These are phyloP conservation scores for Stratiomys singularior DNA, from an alignment of 2,888 invertebrate genomes.

Conservation along the genomic window DNA sequence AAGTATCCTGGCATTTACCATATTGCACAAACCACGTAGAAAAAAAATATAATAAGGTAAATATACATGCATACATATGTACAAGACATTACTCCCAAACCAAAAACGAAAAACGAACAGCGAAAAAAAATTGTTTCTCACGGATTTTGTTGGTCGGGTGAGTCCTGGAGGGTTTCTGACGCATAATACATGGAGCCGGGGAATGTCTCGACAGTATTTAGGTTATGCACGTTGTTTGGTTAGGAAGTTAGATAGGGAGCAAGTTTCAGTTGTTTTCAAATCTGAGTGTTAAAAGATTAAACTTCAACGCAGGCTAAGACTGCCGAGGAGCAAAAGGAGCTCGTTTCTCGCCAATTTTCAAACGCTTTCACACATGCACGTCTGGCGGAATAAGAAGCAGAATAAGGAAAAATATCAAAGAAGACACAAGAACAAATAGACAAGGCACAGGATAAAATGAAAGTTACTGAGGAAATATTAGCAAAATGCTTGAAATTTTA, in stretches of 20 bases:
- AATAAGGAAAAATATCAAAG: neutral
- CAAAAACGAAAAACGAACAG: neutral
- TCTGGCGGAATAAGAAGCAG: neutral
- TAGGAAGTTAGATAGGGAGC: conserved; percentile 5
- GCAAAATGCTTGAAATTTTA: conserved; percentile 30
- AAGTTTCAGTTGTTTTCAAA: conserved; percentile 16
- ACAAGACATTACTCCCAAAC: neutral
- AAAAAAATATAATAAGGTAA: conserved; percentile 3
- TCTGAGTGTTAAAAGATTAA: conserved; percentile 37
- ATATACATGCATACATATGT: neutral
- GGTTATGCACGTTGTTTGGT: neutral
- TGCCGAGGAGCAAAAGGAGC: too few species aligned
- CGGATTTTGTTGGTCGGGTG: too few species aligned
- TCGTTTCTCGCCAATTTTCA: neutral
- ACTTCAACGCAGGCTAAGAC: neutral
- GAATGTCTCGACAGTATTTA: neutral
- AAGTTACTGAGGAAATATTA: conserved; percentile 11
- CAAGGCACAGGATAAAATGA: neutral
- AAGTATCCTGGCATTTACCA: conserved; percentile 2
- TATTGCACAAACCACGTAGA: neutral
- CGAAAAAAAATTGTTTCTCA: neutral
- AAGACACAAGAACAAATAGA: neutral
- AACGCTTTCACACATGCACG: neutral
- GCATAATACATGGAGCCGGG: neutral
- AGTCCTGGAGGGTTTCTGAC: too few species aligned